Evolutionary conservation across 1,140 invertebrate genomes (phyloP).

Genomic region (Pararge aegeria): DNA sequence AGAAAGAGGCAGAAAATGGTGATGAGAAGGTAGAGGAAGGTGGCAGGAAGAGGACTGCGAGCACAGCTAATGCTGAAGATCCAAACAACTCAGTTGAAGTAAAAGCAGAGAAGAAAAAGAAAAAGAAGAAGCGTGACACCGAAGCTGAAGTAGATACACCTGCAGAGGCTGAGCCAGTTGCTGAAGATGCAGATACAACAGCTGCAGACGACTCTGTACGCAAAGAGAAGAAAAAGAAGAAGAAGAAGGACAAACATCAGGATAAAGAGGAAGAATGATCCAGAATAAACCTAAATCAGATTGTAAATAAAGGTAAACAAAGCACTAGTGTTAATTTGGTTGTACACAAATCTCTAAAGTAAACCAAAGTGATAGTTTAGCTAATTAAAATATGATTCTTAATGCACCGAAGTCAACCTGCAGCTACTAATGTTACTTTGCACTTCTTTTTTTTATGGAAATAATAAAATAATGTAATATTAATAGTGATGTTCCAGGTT

Average conservation of each 20-base stretch:
- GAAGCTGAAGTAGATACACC: constrained; percentile 76
- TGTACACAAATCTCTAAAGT: too few species aligned
- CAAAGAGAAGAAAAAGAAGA: constrained; percentile 87
- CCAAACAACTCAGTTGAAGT: constrained; percentile 56
- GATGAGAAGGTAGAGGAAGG: constrained; percentile 45
- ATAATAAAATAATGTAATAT: too few species aligned
- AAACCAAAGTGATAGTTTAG: too few species aligned
- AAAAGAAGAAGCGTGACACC: constrained; percentile 81
- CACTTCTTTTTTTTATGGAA: too few species aligned
- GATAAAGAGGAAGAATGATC: constrained; percentile 74
- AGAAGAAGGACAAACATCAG: constrained; percentile 86
- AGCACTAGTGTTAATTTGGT: too few species aligned
- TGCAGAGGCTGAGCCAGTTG: constrained; percentile 34
- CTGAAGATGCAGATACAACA: constrained; percentile 28
- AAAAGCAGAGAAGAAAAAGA: constrained; percentile 83
- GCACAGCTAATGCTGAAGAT: constrained; percentile 76
- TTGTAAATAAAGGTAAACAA: not conserved
- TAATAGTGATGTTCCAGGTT: too few species aligned
- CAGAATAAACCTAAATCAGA: constrained; percentile 8
- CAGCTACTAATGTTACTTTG: too few species aligned
- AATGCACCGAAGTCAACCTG: too few species aligned
- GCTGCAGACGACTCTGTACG: constrained; percentile 57
- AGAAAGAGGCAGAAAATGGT: constrained; percentile 55
- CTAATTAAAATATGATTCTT: too few species aligned
- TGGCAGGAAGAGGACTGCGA: constrained; percentile 80